Evolutionary conservation across 2,888 invertebrate species (phyloP).

Genomic region (Tipula helvola): DNA sequence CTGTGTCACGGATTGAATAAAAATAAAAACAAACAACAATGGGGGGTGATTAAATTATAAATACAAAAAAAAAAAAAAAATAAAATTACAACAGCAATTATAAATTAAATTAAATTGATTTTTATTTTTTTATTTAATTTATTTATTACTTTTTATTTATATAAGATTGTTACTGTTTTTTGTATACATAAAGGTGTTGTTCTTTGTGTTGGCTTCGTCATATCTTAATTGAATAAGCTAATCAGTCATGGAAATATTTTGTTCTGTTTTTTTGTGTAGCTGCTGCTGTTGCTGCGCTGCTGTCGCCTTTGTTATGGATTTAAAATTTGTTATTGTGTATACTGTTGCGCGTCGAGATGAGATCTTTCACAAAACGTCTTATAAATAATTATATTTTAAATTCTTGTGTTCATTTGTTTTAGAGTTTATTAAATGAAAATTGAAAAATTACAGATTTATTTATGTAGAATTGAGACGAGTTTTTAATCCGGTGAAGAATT

Average conservation of each 20-base stretch:
- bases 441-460: background rate
- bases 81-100: background rate
- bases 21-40: background rate
- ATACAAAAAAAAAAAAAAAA: background rate
- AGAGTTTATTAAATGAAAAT: background rate
- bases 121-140: background rate
- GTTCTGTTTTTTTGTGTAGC: background rate
- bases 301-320: background rate
- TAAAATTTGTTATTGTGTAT: background rate
- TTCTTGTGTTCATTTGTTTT: background rate
- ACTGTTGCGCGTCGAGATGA: background rate
- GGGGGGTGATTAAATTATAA: background rate
- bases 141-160: background rate
- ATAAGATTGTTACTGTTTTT: background rate
- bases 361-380: background rate
- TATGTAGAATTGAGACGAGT: background rate
- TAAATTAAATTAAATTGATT: background rate
- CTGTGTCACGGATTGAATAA: background rate
- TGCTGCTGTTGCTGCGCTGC: background rate
- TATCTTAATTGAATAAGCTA: slow-evolving; percentile 7
- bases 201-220: background rate
- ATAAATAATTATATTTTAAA: background rate
- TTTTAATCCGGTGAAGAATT: background rate
- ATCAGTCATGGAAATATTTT: slow-evolving; percentile 4
- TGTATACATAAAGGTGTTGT: background rate